Conservation (phyloP, 1,140 invertebrate genomes). For the Solenopsis invicta region DNA sequence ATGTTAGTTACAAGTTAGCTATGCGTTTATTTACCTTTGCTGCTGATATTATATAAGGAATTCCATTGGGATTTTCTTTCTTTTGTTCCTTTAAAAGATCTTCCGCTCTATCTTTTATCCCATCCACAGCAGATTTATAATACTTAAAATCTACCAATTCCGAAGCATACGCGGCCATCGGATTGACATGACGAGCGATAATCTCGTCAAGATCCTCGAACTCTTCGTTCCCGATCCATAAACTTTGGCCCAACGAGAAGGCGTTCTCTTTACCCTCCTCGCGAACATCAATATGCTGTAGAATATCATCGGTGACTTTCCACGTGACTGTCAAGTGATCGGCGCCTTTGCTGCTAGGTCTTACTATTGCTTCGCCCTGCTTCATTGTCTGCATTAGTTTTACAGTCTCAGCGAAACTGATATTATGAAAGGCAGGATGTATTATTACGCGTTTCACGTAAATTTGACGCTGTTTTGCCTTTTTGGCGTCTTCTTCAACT, state of each 20-base stretch:
- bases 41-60: constrained; percentile 96
- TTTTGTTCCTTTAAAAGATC: constrained; percentile 95
- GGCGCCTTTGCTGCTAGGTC: constrained; percentile 98
- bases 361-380: constrained; percentile 98
- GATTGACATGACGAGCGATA: constrained; percentile 97
- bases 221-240: constrained; percentile 96
- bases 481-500: constrained; percentile 93
- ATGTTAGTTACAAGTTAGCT: not conserved
- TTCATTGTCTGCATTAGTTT: constrained; percentile 96
- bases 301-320: constrained; percentile 98
- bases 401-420: constrained; percentile 97
- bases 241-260: constrained; percentile 95
- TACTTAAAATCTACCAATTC: constrained; percentile 98
- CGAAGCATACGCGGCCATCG: constrained; percentile 97
- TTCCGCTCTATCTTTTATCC: constrained; percentile 95
- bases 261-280: constrained; percentile 99
- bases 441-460: constrained; percentile 98
- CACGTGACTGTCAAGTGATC: constrained; percentile 99
- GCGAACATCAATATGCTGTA: constrained; percentile 97
- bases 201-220: constrained; percentile 99
- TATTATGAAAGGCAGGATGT: constrained; percentile 99
- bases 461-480: constrained; percentile 92
- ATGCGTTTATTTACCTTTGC: constrained; percentile 88
- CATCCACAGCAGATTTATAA: constrained; percentile 91
- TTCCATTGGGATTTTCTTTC: constrained; percentile 94